Base-by-base conservation (phyloP, 2,113 vertebrate species). In the Ia io region DNA sequence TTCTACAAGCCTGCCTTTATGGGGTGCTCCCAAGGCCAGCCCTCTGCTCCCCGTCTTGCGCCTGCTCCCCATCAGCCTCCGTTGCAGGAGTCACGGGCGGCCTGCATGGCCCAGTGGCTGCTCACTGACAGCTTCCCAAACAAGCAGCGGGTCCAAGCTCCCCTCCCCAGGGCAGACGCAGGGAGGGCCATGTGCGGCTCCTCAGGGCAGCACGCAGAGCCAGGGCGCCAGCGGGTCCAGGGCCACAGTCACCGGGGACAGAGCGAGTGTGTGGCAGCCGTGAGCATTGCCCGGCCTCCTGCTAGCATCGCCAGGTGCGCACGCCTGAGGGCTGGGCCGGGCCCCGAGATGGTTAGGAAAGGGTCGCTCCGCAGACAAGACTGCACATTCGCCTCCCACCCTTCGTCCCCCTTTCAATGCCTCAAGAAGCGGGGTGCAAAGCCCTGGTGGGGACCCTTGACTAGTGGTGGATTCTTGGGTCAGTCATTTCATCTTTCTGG, bases 321-420 rank as follows among this genome's bases (percentile, higher is more conserved):
- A 47, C 67, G 20, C 17, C 40, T 0, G 0, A 61, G 40, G 17
- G 37, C 0, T 2, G 1, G 3, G 16, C 3, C 1, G 10, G 13
- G 76, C 9, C 78, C 10, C 3, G 25, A 65, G 5, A 70, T 2
- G 5, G 32, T 28, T 77, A 40, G 18, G 47, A 67, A 92, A n/a
- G 40, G 25, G 37, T 32, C 6, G 0, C 11, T 32, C 9, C 4
- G 14, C 3, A 17, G n/a, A 35, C 32, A 65, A 12, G 37, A 71
- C 8, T n/a, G 53, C 12, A n/a, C 16, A 6, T 73, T 35, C 53
- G 32, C 13, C 47, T 51, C 17, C 51, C 51, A 51, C 51, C 51
- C 16, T 51, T 18, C 17, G 4, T 51, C 51, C 51, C 51, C 51
- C 49, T 51, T 51, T 51, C 51, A 51, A 51, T 51, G 51, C 51